Percentiles rank a stretch among this genome's conserved stretches.
Evolutionary conservation across 1,140 invertebrate species (phyloP).

Genomic region (Thrips palmi): DNA sequence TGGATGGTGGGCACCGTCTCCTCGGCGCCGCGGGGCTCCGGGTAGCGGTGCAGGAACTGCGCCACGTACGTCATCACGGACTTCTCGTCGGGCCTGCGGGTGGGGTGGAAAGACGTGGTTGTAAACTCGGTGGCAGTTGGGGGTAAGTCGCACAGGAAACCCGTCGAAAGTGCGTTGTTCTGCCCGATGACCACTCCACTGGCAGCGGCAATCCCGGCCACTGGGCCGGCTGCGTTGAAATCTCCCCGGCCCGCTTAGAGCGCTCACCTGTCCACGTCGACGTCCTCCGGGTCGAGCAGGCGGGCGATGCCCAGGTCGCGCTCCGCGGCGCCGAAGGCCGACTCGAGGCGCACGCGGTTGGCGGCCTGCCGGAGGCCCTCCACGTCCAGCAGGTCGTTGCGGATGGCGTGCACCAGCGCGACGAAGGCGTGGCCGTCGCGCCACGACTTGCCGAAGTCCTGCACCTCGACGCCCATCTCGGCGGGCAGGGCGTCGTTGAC

Average conservation of each 20-base stretch:
- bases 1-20: slow-evolving; percentile 57
- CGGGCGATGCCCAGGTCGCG: slow-evolving; percentile 80
- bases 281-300: slow-evolving; percentile 76
- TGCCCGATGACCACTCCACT: no score
- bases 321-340: slow-evolving; percentile 88
- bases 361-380: slow-evolving; percentile 55
- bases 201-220: no score
- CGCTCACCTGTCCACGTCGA: no score
- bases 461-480: slow-evolving; percentile 70
- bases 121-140: no score
- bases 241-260: no score
- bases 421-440: slow-evolving; percentile 92
- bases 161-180: no score
- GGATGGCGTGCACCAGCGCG: slow-evolving; percentile 88
- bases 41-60: slow-evolving; percentile 92
- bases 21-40: slow-evolving; percentile 43
- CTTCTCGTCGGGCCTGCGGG: slow-evolving; percentile 79
- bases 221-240: no score
- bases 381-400: slow-evolving; percentile 80
- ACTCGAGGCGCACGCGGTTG: slow-evolving; percentile 69
- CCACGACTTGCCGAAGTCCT: slow-evolving; percentile 94
- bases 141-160: no score
- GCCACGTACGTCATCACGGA: slow-evolving; percentile 99
- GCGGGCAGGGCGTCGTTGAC: slow-evolving; percentile 82
- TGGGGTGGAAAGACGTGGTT: not conserved